Percentiles rank a stretch among this genome's conserved stretches.
phyloP scores from a whole-genome alignment of 2,113 vertebrate species.

The Neotoma lepida region DNA sequence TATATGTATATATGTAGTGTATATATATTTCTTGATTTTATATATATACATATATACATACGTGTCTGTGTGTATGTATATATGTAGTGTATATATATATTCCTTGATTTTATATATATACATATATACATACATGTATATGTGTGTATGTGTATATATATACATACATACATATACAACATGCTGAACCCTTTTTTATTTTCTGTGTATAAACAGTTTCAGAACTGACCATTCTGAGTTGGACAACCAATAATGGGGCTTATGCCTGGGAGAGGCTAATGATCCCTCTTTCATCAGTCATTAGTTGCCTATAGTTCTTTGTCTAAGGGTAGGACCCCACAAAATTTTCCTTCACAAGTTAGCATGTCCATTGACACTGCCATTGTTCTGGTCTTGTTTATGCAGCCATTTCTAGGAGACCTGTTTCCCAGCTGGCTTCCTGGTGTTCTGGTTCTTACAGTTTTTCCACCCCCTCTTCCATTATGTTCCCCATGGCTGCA shows the following conservation, averaged over 20 bases:
- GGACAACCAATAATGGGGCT: neutral
- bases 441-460: neutral
- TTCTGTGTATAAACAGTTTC: neutral
- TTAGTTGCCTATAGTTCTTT: neutral
- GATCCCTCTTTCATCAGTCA: neutral
- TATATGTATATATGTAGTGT: neutral
- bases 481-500: neutral
- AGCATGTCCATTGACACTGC: neutral
- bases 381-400: neutral
- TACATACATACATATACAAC: neutral
- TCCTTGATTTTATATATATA: neutral
- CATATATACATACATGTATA: no score
- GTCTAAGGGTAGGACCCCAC: neutral
- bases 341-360: neutral
- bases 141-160: neutral
- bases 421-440: neutral
- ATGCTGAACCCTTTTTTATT: neutral
- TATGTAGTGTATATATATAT: neutral
- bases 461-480: neutral
- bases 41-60: no score
- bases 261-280: neutral
- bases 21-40: no score
- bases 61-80: no score
- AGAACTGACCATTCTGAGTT: neutral
- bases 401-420: neutral